Percentiles rank a stretch among this genome's conserved stretches.
Evolutionary conservation across 2,888 invertebrate genomes (phyloP).

Genomic region (Tetanocera ferruginea): DNA sequence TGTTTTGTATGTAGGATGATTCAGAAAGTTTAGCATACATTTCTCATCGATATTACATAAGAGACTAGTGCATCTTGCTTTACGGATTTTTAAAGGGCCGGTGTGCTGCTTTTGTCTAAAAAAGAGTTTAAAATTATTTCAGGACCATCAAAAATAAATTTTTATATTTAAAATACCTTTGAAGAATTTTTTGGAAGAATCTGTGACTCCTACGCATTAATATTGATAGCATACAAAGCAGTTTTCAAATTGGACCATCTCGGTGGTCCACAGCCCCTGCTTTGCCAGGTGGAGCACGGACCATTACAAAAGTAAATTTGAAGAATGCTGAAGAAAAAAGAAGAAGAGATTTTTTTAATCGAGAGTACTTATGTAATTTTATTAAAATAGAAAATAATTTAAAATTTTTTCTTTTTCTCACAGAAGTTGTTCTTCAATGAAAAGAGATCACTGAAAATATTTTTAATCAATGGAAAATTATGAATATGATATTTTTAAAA

Average conservation of each 20-base stretch:
- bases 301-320: background rate
- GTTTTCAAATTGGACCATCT: too few species aligned
- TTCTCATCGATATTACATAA: background rate
- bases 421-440: too few species aligned
- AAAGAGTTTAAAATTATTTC: background rate
- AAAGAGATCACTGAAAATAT: too few species aligned
- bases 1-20: background rate
- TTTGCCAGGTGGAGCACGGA: background rate
- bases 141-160: background rate
- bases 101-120: background rate
- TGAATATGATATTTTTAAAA: too few species aligned
- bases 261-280: too few species aligned
- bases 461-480: too few species aligned
- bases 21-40: background rate
- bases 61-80: background rate
- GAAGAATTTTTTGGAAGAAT: background rate
- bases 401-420: too few species aligned
- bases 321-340: background rate
- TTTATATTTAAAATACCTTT: background rate
- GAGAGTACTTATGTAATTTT: background rate
- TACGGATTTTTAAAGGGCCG: background rate
- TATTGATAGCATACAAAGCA: too few species aligned
- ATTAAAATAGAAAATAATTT: too few species aligned
- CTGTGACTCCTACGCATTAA: too few species aligned
- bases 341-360: background rate